Base-by-base conservation (phyloP, 2,888 invertebrate genomes). In the Lasioglossum figueresi region DNA sequence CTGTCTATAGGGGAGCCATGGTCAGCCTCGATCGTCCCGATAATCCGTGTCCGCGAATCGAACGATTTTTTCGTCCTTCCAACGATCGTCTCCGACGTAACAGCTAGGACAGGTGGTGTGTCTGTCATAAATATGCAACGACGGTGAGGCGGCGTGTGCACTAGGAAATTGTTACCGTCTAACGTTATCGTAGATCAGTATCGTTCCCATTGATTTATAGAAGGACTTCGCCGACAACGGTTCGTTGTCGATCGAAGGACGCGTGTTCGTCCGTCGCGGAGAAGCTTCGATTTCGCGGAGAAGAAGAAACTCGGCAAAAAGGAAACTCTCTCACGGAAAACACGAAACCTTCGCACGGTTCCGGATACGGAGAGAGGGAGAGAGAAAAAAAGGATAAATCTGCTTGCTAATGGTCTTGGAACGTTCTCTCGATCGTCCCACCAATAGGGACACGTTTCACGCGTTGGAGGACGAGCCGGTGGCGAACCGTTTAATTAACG, bases 151-250 rank as follows among this genome's bases (percentile, higher is more conserved):
- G 31, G n/a, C 56, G 37, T 34, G 43, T 27, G 37, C 12, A 85
- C 80, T 86, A 85, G 90, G 89, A 90, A 90, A 85, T 83, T n/a
- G 34, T 59, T 76, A 83, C 76, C 76, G 56, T 56, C 80, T 71
- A n/a, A 40, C 56, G n/a, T 56, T 72, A 37, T 23, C 66, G 66
- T 37, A 89, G 91, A 91, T 90, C 84, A 43, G 81, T 90, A 90
- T 90, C 91, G 72, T 34, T 63, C 52, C 72, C 70, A 48, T 73
- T 90, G 90, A 90, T 90, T 91, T 91, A 91, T 90, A 75, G 90
- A 88, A 88, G 87, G 90, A 85, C 88, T 80, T 56, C 52, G 66
- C 23, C 82, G 71, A 77, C 72, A 59, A 77, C 56, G 78, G 72
- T 79, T 79, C 84, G 80, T 76, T 68, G 27, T 14, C 23, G 37